Percentiles rank a stretch among this genome's conserved stretches.
Evolutionary conservation across 2,888 invertebrate genomes (phyloP).

Genomic region (Melinaea marsaeus): DNA sequence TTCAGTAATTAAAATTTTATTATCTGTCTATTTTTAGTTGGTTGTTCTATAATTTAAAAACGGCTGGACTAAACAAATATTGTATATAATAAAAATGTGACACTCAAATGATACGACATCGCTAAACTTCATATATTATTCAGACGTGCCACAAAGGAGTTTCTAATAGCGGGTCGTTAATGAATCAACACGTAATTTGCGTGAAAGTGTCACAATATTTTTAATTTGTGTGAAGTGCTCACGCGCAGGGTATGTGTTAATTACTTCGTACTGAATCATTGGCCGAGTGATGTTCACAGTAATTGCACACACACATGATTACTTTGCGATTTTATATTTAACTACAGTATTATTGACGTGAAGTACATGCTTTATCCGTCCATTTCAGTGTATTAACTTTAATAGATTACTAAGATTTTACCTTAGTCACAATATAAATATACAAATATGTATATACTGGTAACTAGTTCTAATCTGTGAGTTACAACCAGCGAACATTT

Average conservation of each 20-base stretch:
- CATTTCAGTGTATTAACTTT: neutral
- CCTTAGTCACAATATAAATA: neutral
- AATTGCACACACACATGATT: slow-evolving; percentile 43
- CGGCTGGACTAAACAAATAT: no score
- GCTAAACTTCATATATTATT: no score
- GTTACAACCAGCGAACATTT: no score
- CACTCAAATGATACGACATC: neutral
- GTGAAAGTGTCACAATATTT: slow-evolving; percentile 27
- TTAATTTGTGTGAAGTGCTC: slow-evolving; percentile 31
- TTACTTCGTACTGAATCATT: slow-evolving; percentile 44
- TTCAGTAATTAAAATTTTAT: no score
- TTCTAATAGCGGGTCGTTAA: slow-evolving; percentile 7
- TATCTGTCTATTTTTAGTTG: no score
- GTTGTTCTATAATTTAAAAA: no score
- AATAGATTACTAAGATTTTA: neutral
- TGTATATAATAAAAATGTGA: no score
- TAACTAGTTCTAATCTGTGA: no score
- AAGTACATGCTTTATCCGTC: neutral
- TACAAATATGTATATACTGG: no score
- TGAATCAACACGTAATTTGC: slow-evolving; percentile 20
- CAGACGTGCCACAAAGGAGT: neutral
- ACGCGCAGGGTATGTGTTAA: slow-evolving; percentile 29
- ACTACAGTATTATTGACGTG: neutral
- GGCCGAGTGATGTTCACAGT: slow-evolving; percentile 49
- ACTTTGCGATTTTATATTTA: neutral